Conservation (phyloP, 1,140 invertebrate genomes). For the Gonioctena quinquepunctata region DNA sequence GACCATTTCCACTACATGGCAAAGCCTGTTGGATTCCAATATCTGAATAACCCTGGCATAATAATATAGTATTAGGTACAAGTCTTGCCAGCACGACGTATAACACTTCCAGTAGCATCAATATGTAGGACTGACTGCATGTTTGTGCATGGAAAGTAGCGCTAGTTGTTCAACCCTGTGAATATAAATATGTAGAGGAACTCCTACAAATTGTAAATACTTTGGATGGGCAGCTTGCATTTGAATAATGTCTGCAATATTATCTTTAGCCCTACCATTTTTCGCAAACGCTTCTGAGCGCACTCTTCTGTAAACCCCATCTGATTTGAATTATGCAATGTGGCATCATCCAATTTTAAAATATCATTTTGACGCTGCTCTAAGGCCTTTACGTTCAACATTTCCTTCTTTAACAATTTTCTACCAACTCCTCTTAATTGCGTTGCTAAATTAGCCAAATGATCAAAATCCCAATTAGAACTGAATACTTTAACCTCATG, state of each 20-base stretch:
- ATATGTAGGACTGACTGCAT: background rate
- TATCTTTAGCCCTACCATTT: background rate
- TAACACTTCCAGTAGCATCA: constrained; percentile 12
- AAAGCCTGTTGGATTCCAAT: background rate
- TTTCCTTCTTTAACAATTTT: background rate
- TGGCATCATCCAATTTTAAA: background rate
- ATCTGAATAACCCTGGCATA: constrained; percentile 4
- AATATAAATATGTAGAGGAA: constrained; percentile 5
- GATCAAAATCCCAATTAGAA: background rate
- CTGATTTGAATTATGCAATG: background rate
- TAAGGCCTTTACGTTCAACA: constrained; percentile 3
- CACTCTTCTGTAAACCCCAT: constrained; percentile 3
- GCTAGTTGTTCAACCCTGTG: background rate
- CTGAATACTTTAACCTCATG: background rate
- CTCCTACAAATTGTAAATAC: background rate
- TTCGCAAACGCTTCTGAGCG: constrained; percentile 4
- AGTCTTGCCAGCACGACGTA: background rate
- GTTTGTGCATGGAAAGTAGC: background rate
- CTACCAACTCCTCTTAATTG: background rate
- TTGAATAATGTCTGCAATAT: background rate
- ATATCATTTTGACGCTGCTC: constrained; percentile 10
- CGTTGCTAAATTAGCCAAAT: background rate
- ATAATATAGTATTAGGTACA: constrained; percentile 3
- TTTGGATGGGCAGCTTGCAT: background rate
- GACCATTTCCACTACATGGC: background rate